phyloP scores from a whole-genome alignment of 2,797 vertebrate genomes.

The Typhlichthys eigenmanni region DNA sequence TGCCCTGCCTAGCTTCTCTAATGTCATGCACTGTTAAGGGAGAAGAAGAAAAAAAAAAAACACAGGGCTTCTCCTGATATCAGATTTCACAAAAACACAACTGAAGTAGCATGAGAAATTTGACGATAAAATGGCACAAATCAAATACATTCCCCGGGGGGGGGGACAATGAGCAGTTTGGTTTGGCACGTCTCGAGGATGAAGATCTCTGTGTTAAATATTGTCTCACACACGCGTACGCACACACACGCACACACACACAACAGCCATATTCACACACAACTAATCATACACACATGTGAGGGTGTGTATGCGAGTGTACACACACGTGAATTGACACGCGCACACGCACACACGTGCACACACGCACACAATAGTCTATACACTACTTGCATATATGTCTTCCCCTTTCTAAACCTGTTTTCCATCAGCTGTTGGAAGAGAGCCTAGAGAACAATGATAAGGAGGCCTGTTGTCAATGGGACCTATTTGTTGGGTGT shows the following conservation, averaged over 20 bases:
- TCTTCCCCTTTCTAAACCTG: slow-evolving; percentile 28
- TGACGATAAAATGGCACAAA: slow-evolving; percentile 7
- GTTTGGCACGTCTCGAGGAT: no score
- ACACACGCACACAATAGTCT: no score
- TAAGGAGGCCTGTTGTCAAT: slow-evolving; percentile 38
- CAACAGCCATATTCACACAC: neutral
- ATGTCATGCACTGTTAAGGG: slow-evolving; percentile 52
- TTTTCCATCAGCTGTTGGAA: slow-evolving; percentile 43
- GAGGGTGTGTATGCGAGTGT: no score
- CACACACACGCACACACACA: neutral
- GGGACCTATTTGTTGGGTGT: slow-evolving; percentile 19
- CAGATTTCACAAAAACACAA: slow-evolving; percentile 34
- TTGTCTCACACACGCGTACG: slow-evolving; percentile 5
- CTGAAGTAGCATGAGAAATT: slow-evolving; percentile 10
- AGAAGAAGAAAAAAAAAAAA: slow-evolving; percentile 5
- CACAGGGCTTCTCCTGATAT: slow-evolving; percentile 40
- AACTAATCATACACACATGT: neutral
- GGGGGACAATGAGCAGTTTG: no score
- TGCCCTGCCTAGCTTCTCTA: slow-evolving; percentile 64
- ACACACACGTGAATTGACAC: slow-evolving; percentile 1
- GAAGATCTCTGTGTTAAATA: neutral
- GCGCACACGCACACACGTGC: neutral
- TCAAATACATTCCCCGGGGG: neutral
- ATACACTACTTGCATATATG: no score
- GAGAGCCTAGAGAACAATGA: slow-evolving; percentile 41